Percentiles rank a stretch among this genome's conserved stretches.
Conservation (phyloP, 2,113 vertebrate species). For the Hassar affinis region DNA sequence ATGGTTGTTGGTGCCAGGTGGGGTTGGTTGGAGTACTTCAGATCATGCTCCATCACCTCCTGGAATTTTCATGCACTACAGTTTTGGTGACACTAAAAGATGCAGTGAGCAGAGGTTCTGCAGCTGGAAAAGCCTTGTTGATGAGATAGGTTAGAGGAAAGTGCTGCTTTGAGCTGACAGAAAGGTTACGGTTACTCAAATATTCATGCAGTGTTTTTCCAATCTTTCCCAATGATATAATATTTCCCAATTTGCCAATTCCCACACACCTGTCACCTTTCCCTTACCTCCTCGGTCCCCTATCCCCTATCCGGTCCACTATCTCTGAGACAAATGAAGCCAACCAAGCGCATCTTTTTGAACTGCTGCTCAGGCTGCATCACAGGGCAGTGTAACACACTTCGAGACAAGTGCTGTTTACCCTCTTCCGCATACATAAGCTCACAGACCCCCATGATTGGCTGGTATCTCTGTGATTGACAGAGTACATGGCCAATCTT, state of each 20-base stretch:
- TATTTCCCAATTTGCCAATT: background rate
- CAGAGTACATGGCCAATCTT: background rate
- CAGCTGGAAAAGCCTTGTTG: too few relatives aligned
- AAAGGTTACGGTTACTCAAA: too few relatives aligned
- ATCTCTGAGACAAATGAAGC: background rate
- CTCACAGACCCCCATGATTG: background rate
- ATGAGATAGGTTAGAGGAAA: too few relatives aligned
- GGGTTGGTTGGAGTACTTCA: background rate
- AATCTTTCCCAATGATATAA: background rate
- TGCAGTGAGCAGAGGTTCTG: too few relatives aligned
- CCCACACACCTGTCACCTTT: background rate
- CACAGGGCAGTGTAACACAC: background rate
- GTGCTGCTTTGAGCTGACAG: too few relatives aligned
- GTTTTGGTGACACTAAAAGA: too few relatives aligned
- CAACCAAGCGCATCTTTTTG: background rate
- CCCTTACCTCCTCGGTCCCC: background rate
- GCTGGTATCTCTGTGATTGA: background rate
- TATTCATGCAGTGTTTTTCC: too few relatives aligned
- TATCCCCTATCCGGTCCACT: background rate
- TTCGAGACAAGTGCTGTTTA: background rate
- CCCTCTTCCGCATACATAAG: background rate
- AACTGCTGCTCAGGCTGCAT: background rate
- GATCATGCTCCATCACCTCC: background rate
- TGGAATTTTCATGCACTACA: background rate
- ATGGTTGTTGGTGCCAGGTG: background rate